Evolutionary conservation across 2,888 invertebrate species (phyloP), one percentile per base, ranked within the genome.

Genomic region (Athripsodes cinereus): DNA sequence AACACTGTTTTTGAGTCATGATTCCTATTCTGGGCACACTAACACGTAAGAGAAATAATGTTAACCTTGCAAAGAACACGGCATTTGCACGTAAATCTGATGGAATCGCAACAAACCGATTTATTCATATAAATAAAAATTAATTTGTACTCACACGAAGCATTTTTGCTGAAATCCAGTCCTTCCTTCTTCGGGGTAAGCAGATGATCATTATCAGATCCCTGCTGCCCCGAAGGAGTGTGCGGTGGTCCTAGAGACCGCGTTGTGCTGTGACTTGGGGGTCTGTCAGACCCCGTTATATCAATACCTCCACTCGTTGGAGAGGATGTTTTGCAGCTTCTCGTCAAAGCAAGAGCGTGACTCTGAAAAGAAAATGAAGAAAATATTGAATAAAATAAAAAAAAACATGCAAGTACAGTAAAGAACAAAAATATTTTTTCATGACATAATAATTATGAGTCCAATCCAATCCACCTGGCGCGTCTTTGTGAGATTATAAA

Each of bases 101-200:
- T n/a, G n/a, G n/a, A n/a, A n/a, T n/a, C n/a, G n/a, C n/a, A n/a
- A n/a, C n/a, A n/a, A n/a, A n/a, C n/a, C n/a, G n/a, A n/a, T n/a
- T n/a, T n/a, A n/a, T n/a, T n/a, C n/a, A n/a, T n/a, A n/a, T n/a
- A n/a, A n/a, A 40, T 19, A 47, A 2, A 19, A 47, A 18, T 47
- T 20, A 5, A 47, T 13, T 19, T 16, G 2, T 19, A 44, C 81
- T 79, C 68, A 85, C 86, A 85, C 67, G 82, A 73, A 62, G 82
- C 76, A 59, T 80, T 78, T 70, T 85, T 85, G 68, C 81, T 81
- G 63, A 82, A 77, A 66, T 80, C 80, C 67, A 84, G 83, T 66
- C 84, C 84, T 68, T 86, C 86, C 70, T 82, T 83, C 67, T 87
- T 86, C 52, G 81, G 76, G 6, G 82, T 81, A 26, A 82, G 78